Base-by-base conservation (phyloP, 2,797 vertebrate species). In the Pseudomugil gertrudae region DNA sequence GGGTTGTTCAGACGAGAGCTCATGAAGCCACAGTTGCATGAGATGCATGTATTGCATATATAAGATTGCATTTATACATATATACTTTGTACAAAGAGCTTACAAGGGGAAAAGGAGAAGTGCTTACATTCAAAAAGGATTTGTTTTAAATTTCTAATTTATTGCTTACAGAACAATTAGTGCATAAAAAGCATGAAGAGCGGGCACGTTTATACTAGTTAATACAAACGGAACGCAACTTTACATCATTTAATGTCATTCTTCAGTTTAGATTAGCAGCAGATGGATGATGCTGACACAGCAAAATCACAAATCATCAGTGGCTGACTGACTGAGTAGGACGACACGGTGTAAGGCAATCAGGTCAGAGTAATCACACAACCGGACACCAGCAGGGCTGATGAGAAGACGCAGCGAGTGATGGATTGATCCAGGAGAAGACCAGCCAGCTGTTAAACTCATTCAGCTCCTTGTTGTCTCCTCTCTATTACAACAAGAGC, bases 311-410 rank as follows among this genome's bases (percentile, higher is more conserved):
- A 27, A 5, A 45, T 2, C 0, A n/a, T 23, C n/a, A 55, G 6
- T 51, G 47, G 24, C 60, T 57, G 69, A 56, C 51, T 35, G 50
- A 48, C 65, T 66, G 63, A 36, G n/a, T 47, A 71, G 77, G 63
- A 66, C 57, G 78, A 64, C 24, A 54, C 35, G 24, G 63, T 23
- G 57, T n/a, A 48, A 43, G 55, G 63, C 67, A 59, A 71, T 73
- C 5, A 50, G 74, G 74, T 63, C 70, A 51, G 60, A 36, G 81
- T 63, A 76, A 77, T 84, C 59, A 84, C 66, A 80, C 72, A 62
- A 72, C 32, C 64, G 47, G 59, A 47, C 53, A 68, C 58, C 74
- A 59, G 72, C 32, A 56, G 45, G 76, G 67, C 61, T 63, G 74
- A 70, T 36, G 9, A 73, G 72, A 62, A 58, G 76, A 78, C 63